A percentile compares a stretch with the other conserved stretches of the same genome.
Conservation (phyloP, 2,888 invertebrate species). For the Nemotelus pantherinus region DNA sequence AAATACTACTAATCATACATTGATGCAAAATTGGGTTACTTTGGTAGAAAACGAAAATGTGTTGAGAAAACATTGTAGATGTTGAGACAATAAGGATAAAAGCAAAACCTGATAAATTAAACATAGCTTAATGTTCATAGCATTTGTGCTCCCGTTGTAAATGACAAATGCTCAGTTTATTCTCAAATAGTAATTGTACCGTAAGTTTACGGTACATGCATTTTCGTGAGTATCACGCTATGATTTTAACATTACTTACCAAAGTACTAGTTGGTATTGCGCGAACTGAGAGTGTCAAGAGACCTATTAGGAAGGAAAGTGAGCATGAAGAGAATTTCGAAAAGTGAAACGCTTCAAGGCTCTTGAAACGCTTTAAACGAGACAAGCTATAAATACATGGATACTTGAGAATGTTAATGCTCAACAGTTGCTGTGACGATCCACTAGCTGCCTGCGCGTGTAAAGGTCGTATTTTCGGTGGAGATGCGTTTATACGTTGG, state of each 20-base stretch:
- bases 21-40: too few species aligned
- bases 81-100: too few species aligned
- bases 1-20: too few species aligned
- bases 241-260: neutral
- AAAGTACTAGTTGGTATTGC: neutral
- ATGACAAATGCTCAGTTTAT: neutral
- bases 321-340: constrained; percentile 32
- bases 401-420: neutral
- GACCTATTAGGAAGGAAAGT: constrained; percentile 39
- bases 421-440: neutral
- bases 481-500: too few species aligned
- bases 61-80: too few species aligned
- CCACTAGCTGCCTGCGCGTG: too few species aligned
- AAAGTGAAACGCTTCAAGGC: constrained; percentile 33
- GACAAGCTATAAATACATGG: neutral
- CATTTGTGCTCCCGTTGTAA: neutral
- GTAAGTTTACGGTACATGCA: neutral
- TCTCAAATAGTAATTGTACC: neutral
- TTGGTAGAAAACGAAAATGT: too few species aligned
- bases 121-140: neutral
- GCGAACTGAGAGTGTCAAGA: constrained; percentile 22
- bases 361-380: neutral
- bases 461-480: too few species aligned
- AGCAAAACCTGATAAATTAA: too few species aligned
- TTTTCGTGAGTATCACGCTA: neutral